Evolutionary conservation across 2,888 invertebrate species (phyloP).

Genomic region (Homarus gammarus): DNA sequence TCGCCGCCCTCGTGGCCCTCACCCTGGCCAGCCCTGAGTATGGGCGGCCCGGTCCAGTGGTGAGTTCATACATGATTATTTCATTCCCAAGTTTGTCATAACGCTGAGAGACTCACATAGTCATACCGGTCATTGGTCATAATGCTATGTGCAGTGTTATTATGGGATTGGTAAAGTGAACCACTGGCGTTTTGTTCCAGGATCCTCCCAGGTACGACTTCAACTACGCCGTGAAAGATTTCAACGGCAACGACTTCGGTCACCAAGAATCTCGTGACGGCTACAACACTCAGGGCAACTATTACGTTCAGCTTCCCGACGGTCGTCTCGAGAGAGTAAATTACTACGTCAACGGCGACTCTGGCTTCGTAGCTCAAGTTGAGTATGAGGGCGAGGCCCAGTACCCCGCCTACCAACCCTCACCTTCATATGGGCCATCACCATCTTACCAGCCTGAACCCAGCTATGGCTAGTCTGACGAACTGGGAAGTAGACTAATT

Average conservation of each 20-base stretch:
- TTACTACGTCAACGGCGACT: conserved; percentile 66
- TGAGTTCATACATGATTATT: background rate
- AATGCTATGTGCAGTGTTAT: background rate
- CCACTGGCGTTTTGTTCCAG: background rate
- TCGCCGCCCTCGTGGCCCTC: background rate
- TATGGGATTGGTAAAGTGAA: background rate
- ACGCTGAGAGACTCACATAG: background rate
- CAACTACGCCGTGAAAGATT: conserved; percentile 55
- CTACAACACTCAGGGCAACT: conserved; percentile 34
- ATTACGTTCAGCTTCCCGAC: conserved; percentile 66
- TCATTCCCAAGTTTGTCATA: background rate
- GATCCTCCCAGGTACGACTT: conserved; percentile 47
- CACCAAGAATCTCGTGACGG: conserved; percentile 59
- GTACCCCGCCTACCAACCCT: conserved; percentile 52
- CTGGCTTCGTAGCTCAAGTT: conserved; percentile 76
- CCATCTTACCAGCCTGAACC: conserved; percentile 26
- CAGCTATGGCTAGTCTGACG: background rate
- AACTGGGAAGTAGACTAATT: too few relatives aligned
- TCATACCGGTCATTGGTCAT: background rate
- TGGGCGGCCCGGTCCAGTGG: background rate
- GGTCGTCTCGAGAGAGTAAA: conserved; percentile 62
- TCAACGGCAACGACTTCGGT: conserved; percentile 44
- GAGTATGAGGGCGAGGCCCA: conserved; percentile 75
- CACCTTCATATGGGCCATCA: conserved; percentile 18
- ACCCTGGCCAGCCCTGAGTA: background rate